Evolutionary conservation across 2,888 invertebrate genomes (phyloP), one percentile per base, ranked within the genome.

Genomic region (Noctua comes): DNA sequence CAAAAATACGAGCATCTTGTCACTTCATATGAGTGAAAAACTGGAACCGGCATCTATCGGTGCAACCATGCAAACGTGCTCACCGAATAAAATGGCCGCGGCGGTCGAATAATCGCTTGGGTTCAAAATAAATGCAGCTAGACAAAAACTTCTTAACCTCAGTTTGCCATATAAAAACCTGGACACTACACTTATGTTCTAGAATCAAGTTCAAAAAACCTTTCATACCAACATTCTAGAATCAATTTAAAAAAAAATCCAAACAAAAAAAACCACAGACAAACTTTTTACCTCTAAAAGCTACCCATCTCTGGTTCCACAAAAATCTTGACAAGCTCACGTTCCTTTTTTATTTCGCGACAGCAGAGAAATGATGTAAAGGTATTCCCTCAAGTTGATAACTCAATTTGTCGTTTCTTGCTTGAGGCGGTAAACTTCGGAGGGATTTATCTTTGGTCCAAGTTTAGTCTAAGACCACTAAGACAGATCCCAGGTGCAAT

Each of bases 401-500:
- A 95, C 93, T 93, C 92, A 93, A 94, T 95, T 94, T 94, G 93
- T 93, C 93, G 91, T 91, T 91, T 90, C 86, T 89, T 90, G 88
- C 89, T 86, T 84, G 83, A 79, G 86, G 89, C 86, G 88, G 91
- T 88, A 92, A 93, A 92, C 92, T 94, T 92, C 86, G 81, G 86
- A 75, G 89, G 92, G 93, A 94, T 94, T 94, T 95, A 94, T 93
- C 93, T 92, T 88, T 82, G 89, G 93, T 91, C 91, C 92, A 93
- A 95, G 93, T 94, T 94, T 92, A 91, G 92, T 91, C 92, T 93
- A 91, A 94, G 93, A 91, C 92, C 87, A 89, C 91, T 91, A 90
- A 93, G 95, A 95, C 94, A 93, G 94, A 91, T 95, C 95, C 95
- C 95, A 95, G 95, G 95, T 95, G 95, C 95, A 94, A 95, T 94